Conservation (phyloP, 1,140 invertebrate genomes). For the Neotoxoptera formosana region DNA sequence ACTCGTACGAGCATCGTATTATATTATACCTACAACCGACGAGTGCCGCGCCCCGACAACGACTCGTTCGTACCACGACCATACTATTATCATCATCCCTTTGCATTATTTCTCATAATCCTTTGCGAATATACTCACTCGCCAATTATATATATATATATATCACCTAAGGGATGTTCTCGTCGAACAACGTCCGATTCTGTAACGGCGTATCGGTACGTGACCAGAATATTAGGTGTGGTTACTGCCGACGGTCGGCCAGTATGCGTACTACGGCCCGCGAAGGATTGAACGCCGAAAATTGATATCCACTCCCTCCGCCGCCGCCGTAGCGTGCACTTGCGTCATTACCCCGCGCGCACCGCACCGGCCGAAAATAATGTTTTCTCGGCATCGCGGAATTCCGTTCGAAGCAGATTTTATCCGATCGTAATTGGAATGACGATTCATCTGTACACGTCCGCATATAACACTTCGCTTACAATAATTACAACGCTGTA, state of each 20-base stretch:
- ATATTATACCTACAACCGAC: too few species aligned
- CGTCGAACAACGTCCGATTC: background rate
- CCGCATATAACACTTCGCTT: background rate
- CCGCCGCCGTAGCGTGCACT: background rate
- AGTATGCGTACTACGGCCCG: too few species aligned
- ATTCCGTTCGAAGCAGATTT: background rate
- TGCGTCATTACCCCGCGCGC: background rate
- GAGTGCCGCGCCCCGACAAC: background rate
- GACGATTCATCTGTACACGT: background rate
- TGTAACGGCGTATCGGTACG: background rate
- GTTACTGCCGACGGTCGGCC: background rate
- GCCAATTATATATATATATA: background rate
- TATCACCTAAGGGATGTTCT: background rate
- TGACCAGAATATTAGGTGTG: background rate
- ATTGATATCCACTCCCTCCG: background rate
- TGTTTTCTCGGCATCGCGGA: background rate
- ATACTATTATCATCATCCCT: background rate
- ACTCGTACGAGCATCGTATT: too few species aligned
- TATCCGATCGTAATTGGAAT: background rate
- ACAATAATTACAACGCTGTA: background rate
- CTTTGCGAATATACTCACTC: background rate
- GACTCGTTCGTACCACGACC: background rate
- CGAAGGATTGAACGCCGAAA: background rate
- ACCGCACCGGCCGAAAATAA: background rate
- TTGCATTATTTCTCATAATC: background rate